These are phyloP conservation scores for Mastigias papua DNA, from an alignment of 30 jellyfish, hydroid and myxozoan species.

Conservation along the genomic window DNA sequence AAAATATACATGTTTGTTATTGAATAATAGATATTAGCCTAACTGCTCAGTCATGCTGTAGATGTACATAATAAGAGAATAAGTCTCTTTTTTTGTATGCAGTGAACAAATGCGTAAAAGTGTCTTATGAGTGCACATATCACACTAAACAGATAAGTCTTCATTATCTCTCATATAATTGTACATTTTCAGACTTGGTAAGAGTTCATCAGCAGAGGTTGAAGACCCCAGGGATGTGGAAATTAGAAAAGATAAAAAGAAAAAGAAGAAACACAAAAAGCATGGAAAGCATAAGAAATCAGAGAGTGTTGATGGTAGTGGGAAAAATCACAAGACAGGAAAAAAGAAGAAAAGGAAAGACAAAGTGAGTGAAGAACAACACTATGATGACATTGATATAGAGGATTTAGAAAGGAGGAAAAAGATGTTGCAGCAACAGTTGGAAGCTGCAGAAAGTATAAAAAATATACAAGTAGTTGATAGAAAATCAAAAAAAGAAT, in stretches of 20 bases:
- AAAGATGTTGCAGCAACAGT: conserved; percentile 69
- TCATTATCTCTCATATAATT: neutral
- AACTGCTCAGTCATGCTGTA: no score
- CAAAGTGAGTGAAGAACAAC: conserved; percentile 35
- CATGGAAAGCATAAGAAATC: conserved; percentile 67
- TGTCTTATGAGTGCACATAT: no score
- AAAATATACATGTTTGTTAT: no score
- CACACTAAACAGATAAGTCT: no score
- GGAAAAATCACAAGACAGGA: conserved; percentile 56
- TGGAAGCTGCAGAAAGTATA: conserved; percentile 66
- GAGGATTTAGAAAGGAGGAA: conserved; percentile 87
- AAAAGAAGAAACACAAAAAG: conserved; percentile 67
- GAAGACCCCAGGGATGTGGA: neutral
- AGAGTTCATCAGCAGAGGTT: neutral
- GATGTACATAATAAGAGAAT: no score
- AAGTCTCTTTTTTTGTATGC: no score
- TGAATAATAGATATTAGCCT: no score
- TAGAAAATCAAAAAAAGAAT: conserved; percentile 14
- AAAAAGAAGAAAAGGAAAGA: conserved; percentile 54
- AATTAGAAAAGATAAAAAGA: conserved; percentile 28
- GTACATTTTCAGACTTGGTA: neutral
- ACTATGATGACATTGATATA: conserved; percentile 77
- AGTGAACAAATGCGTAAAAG: no score
- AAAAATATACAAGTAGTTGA: neutral
- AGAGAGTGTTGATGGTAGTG: conserved; percentile 24